These are phyloP conservation scores for Podarcis muralis DNA, from an alignment of 2,113 vertebrate species.

Conservation along the genomic window DNA sequence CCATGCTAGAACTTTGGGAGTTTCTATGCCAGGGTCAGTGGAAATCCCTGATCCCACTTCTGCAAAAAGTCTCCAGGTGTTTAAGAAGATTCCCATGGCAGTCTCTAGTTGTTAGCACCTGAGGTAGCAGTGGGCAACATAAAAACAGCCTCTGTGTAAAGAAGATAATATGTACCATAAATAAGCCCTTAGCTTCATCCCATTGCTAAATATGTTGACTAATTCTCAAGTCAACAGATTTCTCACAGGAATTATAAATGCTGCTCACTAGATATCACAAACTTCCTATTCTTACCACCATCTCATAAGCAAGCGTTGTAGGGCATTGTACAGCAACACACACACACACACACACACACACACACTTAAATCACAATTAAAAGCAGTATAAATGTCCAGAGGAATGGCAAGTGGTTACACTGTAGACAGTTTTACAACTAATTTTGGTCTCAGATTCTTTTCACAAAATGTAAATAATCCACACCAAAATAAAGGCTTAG, in stretches of 20 bases:
- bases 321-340: not conserved
- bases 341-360: too few species aligned
- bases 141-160: not conserved
- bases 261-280: not conserved
- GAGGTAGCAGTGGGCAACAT: not conserved
- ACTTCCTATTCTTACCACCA: not conserved
- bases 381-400: too few species aligned
- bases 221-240: not conserved
- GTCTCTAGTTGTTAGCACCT: not conserved
- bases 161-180: not conserved
- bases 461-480: not conserved
- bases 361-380: too few species aligned
- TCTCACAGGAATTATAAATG: not conserved
- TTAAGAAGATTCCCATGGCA: not conserved
- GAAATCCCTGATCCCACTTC: not conserved
- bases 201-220: not conserved
- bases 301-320: not conserved
- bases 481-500: not conserved
- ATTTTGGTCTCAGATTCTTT: not conserved
- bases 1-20: not conserved
- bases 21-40: not conserved
- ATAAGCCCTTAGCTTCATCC: not conserved
- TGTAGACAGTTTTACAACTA: not conserved
- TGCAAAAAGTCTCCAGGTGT: not conserved
- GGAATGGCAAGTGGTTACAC: too few species aligned